A percentile compares a stretch with the other conserved stretches of the same genome.
phyloP scores from a whole-genome alignment of 2,113 vertebrate species.

The Numida meleagris region DNA sequence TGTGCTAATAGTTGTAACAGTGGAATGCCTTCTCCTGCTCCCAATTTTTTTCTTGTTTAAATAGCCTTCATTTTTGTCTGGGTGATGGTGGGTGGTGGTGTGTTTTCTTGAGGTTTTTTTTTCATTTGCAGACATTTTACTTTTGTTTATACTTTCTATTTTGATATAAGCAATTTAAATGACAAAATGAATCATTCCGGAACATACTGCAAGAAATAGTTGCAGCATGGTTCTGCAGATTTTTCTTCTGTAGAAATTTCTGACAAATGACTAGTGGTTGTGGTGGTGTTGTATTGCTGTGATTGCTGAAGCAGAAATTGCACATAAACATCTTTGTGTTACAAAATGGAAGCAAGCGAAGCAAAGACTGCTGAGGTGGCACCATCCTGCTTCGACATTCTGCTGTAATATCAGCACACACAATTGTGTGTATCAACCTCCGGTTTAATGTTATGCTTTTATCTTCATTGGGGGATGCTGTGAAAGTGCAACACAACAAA shows the following conservation, averaged over 20 bases:
- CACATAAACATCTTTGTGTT: neutral
- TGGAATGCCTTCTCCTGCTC: too few species aligned
- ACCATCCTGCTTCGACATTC: neutral
- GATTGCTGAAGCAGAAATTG: neutral
- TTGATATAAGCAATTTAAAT: neutral
- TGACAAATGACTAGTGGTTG: neutral
- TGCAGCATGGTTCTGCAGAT: neutral
- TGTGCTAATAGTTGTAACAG: neutral
- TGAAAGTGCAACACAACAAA: neutral
- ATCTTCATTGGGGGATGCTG: neutral
- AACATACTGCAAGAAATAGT: neutral
- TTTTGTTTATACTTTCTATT: neutral
- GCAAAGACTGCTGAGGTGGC: neutral
- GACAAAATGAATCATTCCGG: neutral
- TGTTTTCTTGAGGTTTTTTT: neutral
- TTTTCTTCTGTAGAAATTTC: neutral
- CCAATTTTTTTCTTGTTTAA: neutral
- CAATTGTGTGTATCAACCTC: neutral
- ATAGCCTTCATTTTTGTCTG: neutral
- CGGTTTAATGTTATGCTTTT: neutral
- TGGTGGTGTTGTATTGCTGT: neutral
- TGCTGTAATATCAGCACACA: neutral
- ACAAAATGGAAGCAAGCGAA: neutral
- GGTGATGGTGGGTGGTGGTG: neutral
- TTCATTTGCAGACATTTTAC: neutral